A percentile compares a stretch with the other conserved stretches of the same genome.
Conservation (phyloP, 2,888 invertebrate species). For the Gnatocerus cornutus region DNA sequence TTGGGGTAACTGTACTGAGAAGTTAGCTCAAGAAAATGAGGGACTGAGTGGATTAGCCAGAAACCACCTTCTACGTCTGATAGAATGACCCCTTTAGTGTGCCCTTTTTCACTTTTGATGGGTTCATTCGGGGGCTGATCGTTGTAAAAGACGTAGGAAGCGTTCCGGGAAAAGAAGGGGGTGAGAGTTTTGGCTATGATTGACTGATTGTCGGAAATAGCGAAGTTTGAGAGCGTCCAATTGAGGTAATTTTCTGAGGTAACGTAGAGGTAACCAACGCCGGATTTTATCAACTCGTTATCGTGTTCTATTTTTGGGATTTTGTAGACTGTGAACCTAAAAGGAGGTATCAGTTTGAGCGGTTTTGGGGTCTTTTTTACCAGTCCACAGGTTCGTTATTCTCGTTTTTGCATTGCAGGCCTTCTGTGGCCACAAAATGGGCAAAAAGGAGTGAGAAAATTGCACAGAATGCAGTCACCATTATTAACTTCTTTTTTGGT, state of each 20-base stretch:
- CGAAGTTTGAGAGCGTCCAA: constrained; percentile 80
- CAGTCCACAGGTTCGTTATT: constrained; percentile 80
- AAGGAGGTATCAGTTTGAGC: too few relatives aligned
- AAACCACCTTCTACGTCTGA: constrained; percentile 83
- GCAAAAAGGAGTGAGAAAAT: too few relatives aligned
- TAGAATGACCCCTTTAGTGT: constrained; percentile 91
- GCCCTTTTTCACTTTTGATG: constrained; percentile 77
- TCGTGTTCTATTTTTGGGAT: constrained; percentile 77
- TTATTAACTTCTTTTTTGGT: too few relatives aligned
- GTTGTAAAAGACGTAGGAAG: constrained; percentile 83
- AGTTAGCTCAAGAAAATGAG: constrained; percentile 82
- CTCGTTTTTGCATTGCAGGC: constrained; percentile 74
- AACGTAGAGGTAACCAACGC: constrained; percentile 82
- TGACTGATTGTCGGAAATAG: constrained; percentile 78
- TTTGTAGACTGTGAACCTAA: constrained; percentile 90
- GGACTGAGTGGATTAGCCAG: constrained; percentile 96
- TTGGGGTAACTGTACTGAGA: constrained; percentile 79
- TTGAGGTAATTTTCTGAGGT: constrained; percentile 75
- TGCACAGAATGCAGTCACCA: too few relatives aligned
- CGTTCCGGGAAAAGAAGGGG: constrained; percentile 71
- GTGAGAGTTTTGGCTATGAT: constrained; percentile 79
- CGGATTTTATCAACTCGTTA: constrained; percentile 72
- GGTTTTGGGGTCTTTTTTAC: constrained; percentile 75
- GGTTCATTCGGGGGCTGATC: constrained; percentile 85
- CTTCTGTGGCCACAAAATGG: constrained; percentile 3